These are phyloP conservation scores for Thalpophila matura DNA, from an alignment of 2,888 invertebrate genomes.

Conservation along the genomic window DNA sequence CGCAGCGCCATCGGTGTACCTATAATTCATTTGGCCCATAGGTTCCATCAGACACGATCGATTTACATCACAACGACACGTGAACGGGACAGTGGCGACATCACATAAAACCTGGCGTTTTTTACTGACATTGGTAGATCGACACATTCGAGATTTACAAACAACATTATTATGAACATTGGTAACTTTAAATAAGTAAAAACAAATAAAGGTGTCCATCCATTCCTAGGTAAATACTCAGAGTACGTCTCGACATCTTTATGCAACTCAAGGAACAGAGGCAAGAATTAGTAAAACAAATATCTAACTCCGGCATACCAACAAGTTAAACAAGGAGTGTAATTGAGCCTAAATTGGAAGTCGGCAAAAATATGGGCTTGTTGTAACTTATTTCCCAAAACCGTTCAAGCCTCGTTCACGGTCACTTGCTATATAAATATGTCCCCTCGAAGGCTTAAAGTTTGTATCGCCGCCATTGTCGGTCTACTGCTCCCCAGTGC, in stretches of 20 bases:
- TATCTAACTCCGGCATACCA: conserved; percentile 7
- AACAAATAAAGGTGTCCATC: conserved; percentile 4
- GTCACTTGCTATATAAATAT: conserved; percentile 57
- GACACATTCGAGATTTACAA: conserved; percentile 7
- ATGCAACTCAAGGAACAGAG: conserved; percentile 11
- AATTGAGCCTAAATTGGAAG: conserved; percentile 48
- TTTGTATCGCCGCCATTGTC: conserved; percentile 57
- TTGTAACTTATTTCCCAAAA: conserved; percentile 41
- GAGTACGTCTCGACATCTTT: conserved; percentile 7
- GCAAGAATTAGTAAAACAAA: conserved; percentile 37
- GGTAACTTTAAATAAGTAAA: conserved; percentile 27
- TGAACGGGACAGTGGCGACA: conserved; percentile 37
- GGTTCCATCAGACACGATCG: conserved; percentile 54
- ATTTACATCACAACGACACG: conserved; percentile 59
- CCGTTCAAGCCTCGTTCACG: conserved; percentile 38
- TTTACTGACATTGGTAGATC: conserved; percentile 19
- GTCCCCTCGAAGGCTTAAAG: conserved; percentile 50
- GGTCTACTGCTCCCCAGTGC: conserved; percentile 71
- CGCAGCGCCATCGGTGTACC: conserved; percentile 37
- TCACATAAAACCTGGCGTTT: conserved; percentile 5
- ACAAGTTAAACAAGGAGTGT: conserved; percentile 36
- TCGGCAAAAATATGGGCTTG: conserved; percentile 38
- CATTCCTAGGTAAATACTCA: neutral
- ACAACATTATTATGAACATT: neutral
- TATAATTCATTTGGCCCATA: conserved; percentile 57